Evolutionary conservation across 2,113 vertebrate species (phyloP).

Genomic region (Amphiprion percula): DNA sequence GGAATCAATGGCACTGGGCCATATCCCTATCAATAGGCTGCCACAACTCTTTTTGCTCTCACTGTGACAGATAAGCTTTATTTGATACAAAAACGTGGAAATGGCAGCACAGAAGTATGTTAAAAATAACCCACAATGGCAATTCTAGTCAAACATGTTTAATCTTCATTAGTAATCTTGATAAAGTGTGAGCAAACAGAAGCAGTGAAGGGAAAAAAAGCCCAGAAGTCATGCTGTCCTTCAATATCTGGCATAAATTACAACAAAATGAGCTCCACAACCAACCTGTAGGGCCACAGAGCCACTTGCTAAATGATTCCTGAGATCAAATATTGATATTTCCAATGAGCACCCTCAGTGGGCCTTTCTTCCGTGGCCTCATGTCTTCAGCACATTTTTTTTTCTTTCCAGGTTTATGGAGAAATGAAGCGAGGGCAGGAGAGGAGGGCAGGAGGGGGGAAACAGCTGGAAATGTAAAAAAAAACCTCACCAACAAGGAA

Average conservation of each 20-base stretch:
- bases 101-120: background rate
- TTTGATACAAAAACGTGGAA: constrained; percentile 6
- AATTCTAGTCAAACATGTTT: constrained; percentile 29
- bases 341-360: constrained; percentile 48
- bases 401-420: constrained; percentile 26
- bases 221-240: constrained; percentile 14
- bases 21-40: constrained; percentile 80
- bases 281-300: constrained; percentile 24
- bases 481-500: constrained; percentile 16
- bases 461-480: constrained; percentile 39
- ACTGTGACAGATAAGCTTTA: constrained; percentile 68
- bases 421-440: constrained; percentile 20
- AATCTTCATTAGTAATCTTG: constrained; percentile 32
- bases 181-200: constrained; percentile 7
- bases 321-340: constrained; percentile 79
- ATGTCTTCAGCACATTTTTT: constrained; percentile 64
- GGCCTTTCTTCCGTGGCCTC: constrained; percentile 40
- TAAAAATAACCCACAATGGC: constrained; percentile 11
- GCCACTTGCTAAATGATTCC: constrained; percentile 59
- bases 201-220: background rate
- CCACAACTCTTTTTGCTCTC: constrained; percentile 72
- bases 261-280: constrained; percentile 48
- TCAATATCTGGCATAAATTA: constrained; percentile 31
- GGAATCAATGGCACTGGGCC: constrained; percentile 75
- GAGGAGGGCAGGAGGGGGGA: constrained; percentile 12